A percentile compares a stretch with the other conserved stretches of the same genome.
phyloP scores from a whole-genome alignment of 1,140 invertebrate species.

The Bombus pyrosoma region DNA sequence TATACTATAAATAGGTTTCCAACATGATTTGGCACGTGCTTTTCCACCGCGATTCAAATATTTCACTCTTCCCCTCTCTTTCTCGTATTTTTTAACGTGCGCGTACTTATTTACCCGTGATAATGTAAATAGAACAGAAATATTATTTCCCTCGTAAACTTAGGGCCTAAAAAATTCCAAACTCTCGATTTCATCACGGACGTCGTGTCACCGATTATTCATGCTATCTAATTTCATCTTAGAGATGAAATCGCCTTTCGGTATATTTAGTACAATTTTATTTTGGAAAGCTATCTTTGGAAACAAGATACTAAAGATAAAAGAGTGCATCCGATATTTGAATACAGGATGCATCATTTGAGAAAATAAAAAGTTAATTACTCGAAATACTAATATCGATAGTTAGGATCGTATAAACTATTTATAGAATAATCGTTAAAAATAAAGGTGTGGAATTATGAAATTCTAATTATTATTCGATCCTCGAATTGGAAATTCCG shows the following conservation, averaged over 20 bases:
- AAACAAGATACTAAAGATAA: not conserved
- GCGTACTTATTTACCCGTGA: not conserved
- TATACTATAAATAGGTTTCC: constrained; percentile 17
- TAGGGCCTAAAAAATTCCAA: not conserved
- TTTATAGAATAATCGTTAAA: no score
- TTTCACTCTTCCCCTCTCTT: not conserved
- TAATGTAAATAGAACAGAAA: constrained; percentile 11
- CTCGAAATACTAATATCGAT: no score
- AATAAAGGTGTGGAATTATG: no score
- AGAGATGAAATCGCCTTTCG: constrained; percentile 21
- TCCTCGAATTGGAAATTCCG: not conserved
- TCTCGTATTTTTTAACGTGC: not conserved
- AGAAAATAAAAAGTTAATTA: no score
- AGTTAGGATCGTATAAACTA: no score
- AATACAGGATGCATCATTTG: not conserved
- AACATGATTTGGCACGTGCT: not conserved
- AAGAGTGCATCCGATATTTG: not conserved
- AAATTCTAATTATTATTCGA: not conserved
- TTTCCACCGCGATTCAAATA: not conserved
- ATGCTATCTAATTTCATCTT: constrained; percentile 42
- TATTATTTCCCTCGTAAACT: constrained; percentile 3
- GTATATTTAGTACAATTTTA: constrained; percentile 40
- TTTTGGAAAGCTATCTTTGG: constrained; percentile 19
- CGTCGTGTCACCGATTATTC: constrained; percentile 40
- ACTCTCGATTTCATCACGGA: not conserved